Conservation (phyloP, 1,140 invertebrate species). For the Caenorhabditis briggsae region DNA sequence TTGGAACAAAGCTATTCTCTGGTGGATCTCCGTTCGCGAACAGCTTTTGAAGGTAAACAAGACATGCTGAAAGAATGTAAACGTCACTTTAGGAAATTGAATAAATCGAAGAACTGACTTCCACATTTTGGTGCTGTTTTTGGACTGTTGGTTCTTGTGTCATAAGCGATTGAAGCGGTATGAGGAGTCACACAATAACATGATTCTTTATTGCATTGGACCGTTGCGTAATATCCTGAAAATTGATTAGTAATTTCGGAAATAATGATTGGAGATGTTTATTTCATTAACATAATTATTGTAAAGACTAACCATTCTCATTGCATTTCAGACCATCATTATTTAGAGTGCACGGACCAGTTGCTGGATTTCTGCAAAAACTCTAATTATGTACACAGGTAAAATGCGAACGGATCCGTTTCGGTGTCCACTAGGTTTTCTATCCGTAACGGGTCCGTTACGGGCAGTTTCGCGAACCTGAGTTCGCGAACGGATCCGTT, state of each 20-base stretch:
- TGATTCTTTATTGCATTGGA: constrained; percentile 49
- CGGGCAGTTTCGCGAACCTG: no score
- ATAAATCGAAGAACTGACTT: neutral
- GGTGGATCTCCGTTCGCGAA: constrained; percentile 54
- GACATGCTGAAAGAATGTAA: constrained; percentile 45
- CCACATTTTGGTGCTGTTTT: constrained; percentile 56
- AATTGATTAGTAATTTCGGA: no score
- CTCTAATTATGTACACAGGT: neutral
- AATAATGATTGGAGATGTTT: no score
- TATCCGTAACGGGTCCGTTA: no score
- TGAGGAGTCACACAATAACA: constrained; percentile 60
- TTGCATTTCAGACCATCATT: constrained; percentile 35
- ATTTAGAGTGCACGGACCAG: constrained; percentile 25
- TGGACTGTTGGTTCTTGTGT: constrained; percentile 16
- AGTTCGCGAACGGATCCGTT: no score
- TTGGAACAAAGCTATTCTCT: constrained; percentile 50
- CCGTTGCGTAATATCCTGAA: constrained; percentile 59
- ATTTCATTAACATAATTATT: no score
- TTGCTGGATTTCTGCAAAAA: constrained; percentile 17
- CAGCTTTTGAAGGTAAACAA: constrained; percentile 23
- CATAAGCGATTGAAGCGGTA: constrained; percentile 35
- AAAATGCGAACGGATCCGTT: no score
- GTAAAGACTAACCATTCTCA: neutral
- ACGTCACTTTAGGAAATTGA: neutral
- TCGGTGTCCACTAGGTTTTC: no score